These are phyloP conservation scores for Dipodomys stephensi DNA, from an alignment of 2,113 vertebrate genomes.

Conservation along the genomic window DNA sequence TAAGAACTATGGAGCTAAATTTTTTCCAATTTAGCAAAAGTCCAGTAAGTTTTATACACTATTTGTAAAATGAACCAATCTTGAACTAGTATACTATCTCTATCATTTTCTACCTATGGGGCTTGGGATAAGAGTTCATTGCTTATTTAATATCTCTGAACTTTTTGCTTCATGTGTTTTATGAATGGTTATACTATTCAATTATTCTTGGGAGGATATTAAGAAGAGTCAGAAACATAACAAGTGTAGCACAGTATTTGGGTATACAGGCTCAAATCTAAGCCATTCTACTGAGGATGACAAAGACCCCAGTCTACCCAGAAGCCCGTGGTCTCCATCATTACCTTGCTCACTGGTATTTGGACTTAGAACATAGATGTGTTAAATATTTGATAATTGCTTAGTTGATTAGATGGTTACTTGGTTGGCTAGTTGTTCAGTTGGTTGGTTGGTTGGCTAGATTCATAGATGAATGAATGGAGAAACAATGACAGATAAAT, in stretches of 20 bases:
- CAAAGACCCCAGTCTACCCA: not conserved
- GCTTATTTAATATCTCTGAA: conserved; percentile 37
- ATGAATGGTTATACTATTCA: not conserved
- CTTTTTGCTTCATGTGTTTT: not conserved
- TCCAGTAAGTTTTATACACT: not conserved
- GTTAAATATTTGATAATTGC: not conserved
- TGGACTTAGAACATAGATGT: not conserved
- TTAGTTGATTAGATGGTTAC: not conserved
- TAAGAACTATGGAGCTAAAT: not conserved
- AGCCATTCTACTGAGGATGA: conserved; percentile 2
- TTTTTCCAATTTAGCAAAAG: not conserved
- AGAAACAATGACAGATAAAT: no score
- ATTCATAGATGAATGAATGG: not conserved
- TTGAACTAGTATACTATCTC: not conserved
- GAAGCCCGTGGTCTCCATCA: not conserved
- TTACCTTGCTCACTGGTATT: not conserved
- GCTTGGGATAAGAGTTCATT: not conserved
- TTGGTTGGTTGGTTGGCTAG: not conserved
- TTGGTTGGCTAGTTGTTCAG: no score
- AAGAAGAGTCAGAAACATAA: not conserved
- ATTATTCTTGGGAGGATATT: not conserved
- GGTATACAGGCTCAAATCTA: not conserved
- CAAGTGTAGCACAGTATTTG: not conserved
- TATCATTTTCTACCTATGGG: not conserved
- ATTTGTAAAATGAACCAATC: not conserved